Evolutionary conservation across 2,888 invertebrate genomes (phyloP), one percentile per base, ranked within the genome.

Genomic region (Phyto melanocephala): DNA sequence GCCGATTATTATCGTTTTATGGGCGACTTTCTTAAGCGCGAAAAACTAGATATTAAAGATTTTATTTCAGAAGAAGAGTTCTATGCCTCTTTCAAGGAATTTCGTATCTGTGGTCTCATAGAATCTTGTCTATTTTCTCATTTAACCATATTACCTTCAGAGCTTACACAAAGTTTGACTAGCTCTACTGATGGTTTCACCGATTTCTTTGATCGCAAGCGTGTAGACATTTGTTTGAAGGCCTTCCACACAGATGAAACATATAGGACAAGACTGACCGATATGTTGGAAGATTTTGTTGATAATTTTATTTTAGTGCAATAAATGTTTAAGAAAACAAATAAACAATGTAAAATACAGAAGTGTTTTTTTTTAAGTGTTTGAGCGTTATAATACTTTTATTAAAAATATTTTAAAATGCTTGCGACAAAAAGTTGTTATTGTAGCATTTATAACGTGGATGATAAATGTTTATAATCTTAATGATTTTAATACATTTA

Each of bases 1-100:
- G 88, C 92, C 71, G 91, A 92, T 81, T 95, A 95, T 88, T 93
- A 94, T 85, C 86, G 90, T 40, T 91, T 91, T 84, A 89, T 94
- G 78, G 84, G 87, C 13, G 86, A 87, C 45, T 91, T 92, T 83
- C 89, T 95, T 0, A 76, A 83, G 7, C 87, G 87, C 4, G 87
- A 92, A 60, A 86, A 88, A 10, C 85, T 94, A 1, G 75, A 90
- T 47, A 88, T 92, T 8, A 88, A 90, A 3, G 85, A 90, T 13
- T 87, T 93, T 75, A 86, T 94, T 11, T 86, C 92, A 0, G 90
- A 90, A 79, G 68, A 90, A 1, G 89, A 92, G 52, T 93, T 93
- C 85, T 84, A 92, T 0, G 87, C 88, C 0, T 88, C 88, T 0
- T 85, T 88, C 28, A 81, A 86, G 47, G 90, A 92, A 77, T 94